Conservation (phyloP, 2,888 invertebrate species). For the Melangyna quadrimaculata region DNA sequence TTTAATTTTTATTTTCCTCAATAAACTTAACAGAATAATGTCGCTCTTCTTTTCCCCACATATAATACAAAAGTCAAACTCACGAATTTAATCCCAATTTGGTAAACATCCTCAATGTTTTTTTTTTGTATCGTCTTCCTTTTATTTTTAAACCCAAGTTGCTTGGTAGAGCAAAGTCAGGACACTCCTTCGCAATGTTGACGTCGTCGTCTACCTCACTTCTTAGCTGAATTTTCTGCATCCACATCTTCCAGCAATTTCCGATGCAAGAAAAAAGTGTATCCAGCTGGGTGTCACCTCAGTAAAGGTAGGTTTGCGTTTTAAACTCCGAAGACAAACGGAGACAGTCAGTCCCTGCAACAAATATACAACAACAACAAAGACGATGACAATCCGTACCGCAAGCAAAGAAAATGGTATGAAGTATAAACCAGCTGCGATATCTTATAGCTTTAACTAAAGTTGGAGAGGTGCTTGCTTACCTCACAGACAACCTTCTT, state of each 20-base stretch:
- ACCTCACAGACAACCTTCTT: constrained; percentile 31
- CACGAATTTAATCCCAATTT: constrained; percentile 77
- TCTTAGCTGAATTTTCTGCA: constrained; percentile 23
- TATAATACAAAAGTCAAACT: constrained; percentile 72
- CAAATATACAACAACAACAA: constrained; percentile 14
- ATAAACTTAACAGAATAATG: constrained; percentile 2
- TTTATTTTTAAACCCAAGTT: constrained; percentile 1
- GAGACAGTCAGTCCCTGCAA: constrained; percentile 35
- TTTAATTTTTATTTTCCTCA: constrained; percentile 60
- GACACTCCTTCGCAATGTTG: constrained; percentile 19
- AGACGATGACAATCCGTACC: constrained; percentile 40
- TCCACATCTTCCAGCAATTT: constrained; percentile 51
- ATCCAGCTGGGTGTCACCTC: constrained; percentile 67
- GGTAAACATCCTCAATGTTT: constrained; percentile 71
- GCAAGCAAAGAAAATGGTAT: constrained; percentile 37
- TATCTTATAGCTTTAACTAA: constrained; percentile 10
- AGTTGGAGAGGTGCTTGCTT: constrained; percentile 5
- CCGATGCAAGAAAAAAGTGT: constrained; percentile 36
- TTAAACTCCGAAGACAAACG: constrained; percentile 67
- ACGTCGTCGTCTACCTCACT: constrained; percentile 3
- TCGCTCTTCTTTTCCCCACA: constrained; percentile 3
- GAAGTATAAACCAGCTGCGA: constrained; percentile 59
- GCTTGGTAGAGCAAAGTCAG: neutral
- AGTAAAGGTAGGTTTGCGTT: constrained; percentile 16
- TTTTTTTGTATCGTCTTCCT: constrained; percentile 18